These are phyloP conservation scores for Cryptomyrus ogoouensis DNA, from an alignment of 2,113 vertebrate species.

Conservation along the genomic window DNA sequence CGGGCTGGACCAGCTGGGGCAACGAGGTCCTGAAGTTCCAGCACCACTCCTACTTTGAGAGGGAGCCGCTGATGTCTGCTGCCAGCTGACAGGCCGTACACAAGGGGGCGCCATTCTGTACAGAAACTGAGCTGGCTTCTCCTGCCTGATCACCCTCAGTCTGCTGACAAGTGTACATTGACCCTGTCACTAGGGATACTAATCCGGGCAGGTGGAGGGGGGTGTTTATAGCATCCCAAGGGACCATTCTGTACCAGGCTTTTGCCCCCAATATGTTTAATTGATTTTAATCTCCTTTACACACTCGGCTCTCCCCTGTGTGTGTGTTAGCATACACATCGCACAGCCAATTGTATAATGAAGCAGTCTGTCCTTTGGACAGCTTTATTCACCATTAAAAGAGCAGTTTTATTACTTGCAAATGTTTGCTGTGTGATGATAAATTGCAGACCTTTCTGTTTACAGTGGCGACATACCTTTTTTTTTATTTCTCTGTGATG, in stretches of 20 bases:
- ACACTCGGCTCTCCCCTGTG: neutral
- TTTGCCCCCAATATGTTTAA: neutral
- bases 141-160: neutral
- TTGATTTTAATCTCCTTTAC: neutral
- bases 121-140: neutral
- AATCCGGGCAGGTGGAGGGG: neutral
- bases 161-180: neutral
- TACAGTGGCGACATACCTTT: neutral
- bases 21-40: slow-evolving; percentile 96
- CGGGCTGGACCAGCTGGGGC: slow-evolving; percentile 95
- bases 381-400: neutral
- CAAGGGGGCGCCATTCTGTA: neutral
- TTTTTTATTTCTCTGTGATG: neutral
- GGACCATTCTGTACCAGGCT: neutral
- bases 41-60: slow-evolving; percentile 70
- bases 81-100: slow-evolving; percentile 1
- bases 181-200: neutral
- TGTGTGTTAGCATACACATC: neutral
- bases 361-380: neutral
- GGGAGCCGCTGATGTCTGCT: slow-evolving; percentile 14
- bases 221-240: neutral
- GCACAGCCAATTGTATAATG: neutral
- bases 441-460: neutral
- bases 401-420: slow-evolving; percentile 1
- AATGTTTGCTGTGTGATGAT: neutral